Evolutionary conservation across 1,140 invertebrate species (phyloP).

Genomic region (Coenobita brevimanus): DNA sequence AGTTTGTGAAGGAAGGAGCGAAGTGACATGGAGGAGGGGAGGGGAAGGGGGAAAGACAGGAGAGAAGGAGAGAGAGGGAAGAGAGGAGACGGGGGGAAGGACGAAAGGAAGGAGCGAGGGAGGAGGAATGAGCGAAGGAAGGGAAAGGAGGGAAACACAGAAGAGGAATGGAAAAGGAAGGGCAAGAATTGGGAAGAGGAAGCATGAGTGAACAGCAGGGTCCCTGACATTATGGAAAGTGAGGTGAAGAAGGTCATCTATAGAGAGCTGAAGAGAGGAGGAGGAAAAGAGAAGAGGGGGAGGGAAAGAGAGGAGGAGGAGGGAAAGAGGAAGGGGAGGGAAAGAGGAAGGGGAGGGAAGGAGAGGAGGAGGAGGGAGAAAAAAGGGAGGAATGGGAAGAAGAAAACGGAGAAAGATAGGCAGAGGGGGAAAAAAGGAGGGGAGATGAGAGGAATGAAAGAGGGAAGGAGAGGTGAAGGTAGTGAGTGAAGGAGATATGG

Average conservation of each 20-base stretch:
- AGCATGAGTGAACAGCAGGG: background rate
- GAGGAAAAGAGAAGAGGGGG: background rate
- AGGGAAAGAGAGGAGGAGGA: background rate
- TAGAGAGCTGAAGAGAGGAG: background rate
- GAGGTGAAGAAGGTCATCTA: background rate
- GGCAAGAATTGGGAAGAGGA: background rate
- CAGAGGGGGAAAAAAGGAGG: no score
- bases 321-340: constrained; percentile 22
- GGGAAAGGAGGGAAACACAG: background rate
- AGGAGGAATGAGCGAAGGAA: background rate
- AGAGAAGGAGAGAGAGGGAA: background rate
- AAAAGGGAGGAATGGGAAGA: constrained; percentile 13
- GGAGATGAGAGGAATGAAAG: background rate
- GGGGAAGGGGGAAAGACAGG: background rate
- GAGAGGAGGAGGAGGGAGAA: background rate
- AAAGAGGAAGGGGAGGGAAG: constrained; percentile 4
- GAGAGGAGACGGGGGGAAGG: background rate
- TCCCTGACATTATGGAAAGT: background rate
- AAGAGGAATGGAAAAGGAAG: background rate
- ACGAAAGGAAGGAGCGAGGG: background rate
- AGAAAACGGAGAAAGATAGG: constrained; percentile 1
- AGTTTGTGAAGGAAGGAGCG: no score
- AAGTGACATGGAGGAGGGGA: no score
- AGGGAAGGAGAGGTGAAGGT: background rate
- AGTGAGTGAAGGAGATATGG: background rate